Evolutionary conservation across 2,797 vertebrate species (phyloP).

Genomic region (Phoxinus dragarum): DNA sequence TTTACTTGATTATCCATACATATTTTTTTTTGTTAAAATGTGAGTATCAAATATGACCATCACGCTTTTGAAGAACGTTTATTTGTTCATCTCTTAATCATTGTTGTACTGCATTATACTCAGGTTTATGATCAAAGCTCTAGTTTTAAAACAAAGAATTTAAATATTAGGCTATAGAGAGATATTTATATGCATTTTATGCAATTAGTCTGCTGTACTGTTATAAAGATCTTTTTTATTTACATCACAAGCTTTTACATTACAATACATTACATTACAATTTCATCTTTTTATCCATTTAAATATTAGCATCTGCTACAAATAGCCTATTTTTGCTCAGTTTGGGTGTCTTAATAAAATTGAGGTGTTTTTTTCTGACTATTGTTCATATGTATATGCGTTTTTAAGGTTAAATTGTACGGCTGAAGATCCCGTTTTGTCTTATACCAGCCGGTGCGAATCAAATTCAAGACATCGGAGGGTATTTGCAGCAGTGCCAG

Average conservation of each 20-base stretch:
- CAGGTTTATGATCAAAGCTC: neutral
- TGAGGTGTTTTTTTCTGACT: neutral
- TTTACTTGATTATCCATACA: neutral
- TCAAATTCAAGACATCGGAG: slow-evolving; percentile 76
- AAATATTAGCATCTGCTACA: neutral
- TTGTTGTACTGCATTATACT: neutral
- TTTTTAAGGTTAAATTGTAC: neutral
- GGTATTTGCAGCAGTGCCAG: slow-evolving; percentile 79
- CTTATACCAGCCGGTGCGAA: slow-evolving; percentile 62
- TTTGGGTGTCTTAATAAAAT: neutral
- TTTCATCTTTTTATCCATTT: neutral
- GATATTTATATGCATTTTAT: neutral
- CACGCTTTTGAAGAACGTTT: neutral
- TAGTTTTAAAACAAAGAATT: no score
- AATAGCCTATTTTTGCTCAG: neutral
- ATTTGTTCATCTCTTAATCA: neutral
- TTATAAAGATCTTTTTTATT: neutral
- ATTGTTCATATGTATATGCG: neutral
- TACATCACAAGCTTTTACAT: neutral
- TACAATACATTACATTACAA: neutral
- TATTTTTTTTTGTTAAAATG: neutral
- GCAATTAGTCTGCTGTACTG: neutral
- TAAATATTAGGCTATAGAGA: neutral
- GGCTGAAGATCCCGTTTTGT: neutral
- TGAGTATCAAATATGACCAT: neutral